A percentile compares a stretch with the other conserved stretches of the same genome.
These are phyloP conservation scores for Lissocephala sabroskyi DNA, from an alignment of 2,888 invertebrate species.

Conservation along the genomic window DNA sequence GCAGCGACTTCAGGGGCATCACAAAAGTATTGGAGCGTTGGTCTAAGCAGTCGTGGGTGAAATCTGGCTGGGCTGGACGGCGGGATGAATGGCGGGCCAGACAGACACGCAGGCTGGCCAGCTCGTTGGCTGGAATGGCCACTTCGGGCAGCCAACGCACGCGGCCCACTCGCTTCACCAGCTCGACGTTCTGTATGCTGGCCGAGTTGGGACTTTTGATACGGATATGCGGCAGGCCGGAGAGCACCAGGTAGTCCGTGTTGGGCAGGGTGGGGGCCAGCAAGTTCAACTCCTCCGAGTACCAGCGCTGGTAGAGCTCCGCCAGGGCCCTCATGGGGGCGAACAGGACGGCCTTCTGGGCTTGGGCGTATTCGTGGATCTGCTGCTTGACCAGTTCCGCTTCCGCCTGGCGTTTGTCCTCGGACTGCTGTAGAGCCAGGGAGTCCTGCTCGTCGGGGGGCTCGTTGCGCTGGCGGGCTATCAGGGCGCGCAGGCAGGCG, in stretches of 20 bases:
- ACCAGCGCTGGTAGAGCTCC: slow-evolving; percentile 47
- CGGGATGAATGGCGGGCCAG: slow-evolving; percentile 34
- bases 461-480: slow-evolving; percentile 28
- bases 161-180: slow-evolving; percentile 26
- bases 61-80: background rate
- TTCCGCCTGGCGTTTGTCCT: slow-evolving; percentile 36
- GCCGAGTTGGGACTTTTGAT: slow-evolving; percentile 29
- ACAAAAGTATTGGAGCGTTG: slow-evolving; percentile 14
- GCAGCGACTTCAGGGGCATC: slow-evolving; percentile 52
- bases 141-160: slow-evolving; percentile 24
- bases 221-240: slow-evolving; percentile 57
- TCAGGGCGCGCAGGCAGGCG: slow-evolving; percentile 46
- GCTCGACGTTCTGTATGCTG: slow-evolving; percentile 33
- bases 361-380: slow-evolving; percentile 35
- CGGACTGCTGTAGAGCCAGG: slow-evolving; percentile 31
- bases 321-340: slow-evolving; percentile 38
- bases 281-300: slow-evolving; percentile 14
- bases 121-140: slow-evolving; percentile 3
- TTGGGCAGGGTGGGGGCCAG: slow-evolving; percentile 25
- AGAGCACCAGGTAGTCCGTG: slow-evolving; percentile 41
- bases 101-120: slow-evolving; percentile 31
- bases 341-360: slow-evolving; percentile 43
- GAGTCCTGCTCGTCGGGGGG: slow-evolving; percentile 36
- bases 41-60: background rate
- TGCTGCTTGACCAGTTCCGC: slow-evolving; percentile 40